Conservation (phyloP, 2,113 vertebrate genomes). For the Lamprotornis superbus region DNA sequence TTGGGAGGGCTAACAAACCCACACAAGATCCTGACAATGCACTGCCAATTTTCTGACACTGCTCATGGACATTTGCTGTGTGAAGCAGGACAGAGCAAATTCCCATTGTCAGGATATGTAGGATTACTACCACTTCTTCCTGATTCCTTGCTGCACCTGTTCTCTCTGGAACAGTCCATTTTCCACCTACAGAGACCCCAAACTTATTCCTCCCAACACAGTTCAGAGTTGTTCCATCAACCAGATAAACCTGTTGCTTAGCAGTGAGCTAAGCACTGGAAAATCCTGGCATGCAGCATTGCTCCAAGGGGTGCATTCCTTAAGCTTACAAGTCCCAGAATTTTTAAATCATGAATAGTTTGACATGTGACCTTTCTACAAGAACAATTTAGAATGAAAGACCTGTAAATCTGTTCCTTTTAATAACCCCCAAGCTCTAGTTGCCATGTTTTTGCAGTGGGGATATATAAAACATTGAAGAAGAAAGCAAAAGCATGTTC, state of each 20-base stretch:
- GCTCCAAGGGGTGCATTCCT: background rate
- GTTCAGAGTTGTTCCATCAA: background rate
- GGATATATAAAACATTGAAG: conserved; percentile 10
- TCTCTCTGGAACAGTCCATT: background rate
- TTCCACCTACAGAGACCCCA: background rate
- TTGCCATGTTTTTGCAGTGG: conserved; percentile 1
- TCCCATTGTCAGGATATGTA: background rate
- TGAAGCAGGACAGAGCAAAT: background rate
- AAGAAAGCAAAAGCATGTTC: conserved; percentile 37
- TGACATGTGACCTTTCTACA: background rate
- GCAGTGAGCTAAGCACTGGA: background rate
- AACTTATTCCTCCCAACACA: background rate
- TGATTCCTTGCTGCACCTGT: background rate
- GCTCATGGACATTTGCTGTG: background rate
- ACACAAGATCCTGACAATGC: background rate
- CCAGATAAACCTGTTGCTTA: background rate
- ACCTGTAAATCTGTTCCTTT: conserved; percentile 16
- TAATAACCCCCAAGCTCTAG: background rate
- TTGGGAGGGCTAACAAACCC: background rate
- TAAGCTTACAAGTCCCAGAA: background rate
- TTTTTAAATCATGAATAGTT: background rate
- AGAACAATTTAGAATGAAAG: background rate
- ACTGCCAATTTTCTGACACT: background rate
- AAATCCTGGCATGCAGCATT: background rate
- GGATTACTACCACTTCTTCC: background rate